Conservation (phyloP, 2,797 vertebrate genomes). For the Tapirus indicus region DNA sequence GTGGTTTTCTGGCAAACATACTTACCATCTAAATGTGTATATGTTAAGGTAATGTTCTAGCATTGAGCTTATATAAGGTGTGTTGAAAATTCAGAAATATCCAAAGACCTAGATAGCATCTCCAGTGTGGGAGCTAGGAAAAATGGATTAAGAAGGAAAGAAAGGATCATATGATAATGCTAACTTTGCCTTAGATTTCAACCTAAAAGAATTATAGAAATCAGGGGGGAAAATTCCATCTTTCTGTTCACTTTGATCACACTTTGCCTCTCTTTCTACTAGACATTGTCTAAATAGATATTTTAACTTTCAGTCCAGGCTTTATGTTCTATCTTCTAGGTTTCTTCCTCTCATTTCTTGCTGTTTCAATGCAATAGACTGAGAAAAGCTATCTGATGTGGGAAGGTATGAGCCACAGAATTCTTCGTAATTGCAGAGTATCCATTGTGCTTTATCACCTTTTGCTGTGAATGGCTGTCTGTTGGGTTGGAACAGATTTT, state of each 20-base stretch:
- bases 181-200: background rate
- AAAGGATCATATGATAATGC: background rate
- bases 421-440: background rate
- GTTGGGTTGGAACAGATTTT: background rate
- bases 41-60: background rate
- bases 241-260: background rate
- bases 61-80: background rate
- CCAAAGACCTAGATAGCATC: background rate
- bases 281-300: background rate
- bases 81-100: conserved; percentile 46
- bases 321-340: background rate
- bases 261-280: background rate
- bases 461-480: background rate
- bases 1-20: background rate
- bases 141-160: background rate
- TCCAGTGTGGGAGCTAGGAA: background rate
- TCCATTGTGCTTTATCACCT: background rate
- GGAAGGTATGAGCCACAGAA: background rate
- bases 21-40: background rate
- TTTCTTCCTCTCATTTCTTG: background rate
- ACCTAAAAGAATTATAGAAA: background rate
- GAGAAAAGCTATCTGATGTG: background rate
- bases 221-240: background rate
- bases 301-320: background rate
- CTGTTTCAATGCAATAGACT: background rate